These are phyloP conservation scores for Ovibos moschatus DNA, from an alignment of 2,113 vertebrate genomes.

Conservation along the genomic window DNA sequence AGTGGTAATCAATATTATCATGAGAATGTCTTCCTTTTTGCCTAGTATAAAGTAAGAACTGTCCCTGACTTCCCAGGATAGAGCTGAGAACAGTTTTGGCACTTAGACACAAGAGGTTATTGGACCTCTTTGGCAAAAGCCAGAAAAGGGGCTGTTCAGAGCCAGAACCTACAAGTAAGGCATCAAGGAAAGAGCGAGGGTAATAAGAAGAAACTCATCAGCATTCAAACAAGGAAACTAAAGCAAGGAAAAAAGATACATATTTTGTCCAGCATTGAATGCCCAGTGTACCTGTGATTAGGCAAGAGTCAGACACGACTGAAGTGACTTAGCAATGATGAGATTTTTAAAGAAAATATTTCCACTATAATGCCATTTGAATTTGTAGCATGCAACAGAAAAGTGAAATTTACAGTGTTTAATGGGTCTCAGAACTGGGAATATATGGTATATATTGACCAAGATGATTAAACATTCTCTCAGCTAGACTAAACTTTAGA, in stretches of 20 bases:
- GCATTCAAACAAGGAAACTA: not conserved
- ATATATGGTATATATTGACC: not conserved
- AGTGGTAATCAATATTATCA: not conserved
- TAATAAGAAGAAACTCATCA: not conserved
- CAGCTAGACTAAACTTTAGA: not conserved
- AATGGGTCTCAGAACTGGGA: not conserved
- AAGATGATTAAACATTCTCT: not conserved
- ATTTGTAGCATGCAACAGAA: not conserved
- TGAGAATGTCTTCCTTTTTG: not conserved
- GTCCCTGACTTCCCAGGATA: not conserved
- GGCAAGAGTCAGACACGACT: not conserved
- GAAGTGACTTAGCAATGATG: not conserved
- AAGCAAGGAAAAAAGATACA: not conserved
- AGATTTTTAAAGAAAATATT: not conserved
- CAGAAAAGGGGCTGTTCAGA: not conserved
- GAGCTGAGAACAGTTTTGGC: not conserved
- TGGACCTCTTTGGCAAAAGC: not conserved
- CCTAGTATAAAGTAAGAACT: not conserved
- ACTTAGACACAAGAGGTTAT: not conserved
- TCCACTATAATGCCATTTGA: not conserved
- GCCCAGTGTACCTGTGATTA: not conserved
- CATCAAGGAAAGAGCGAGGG: not conserved
- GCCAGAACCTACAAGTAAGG: not conserved
- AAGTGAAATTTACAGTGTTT: not conserved
- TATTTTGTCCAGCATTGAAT: not conserved